Percentiles rank a stretch among this genome's conserved stretches.
Conservation (phyloP, 2,888 invertebrate genomes). For the Pandemis heparana region DNA sequence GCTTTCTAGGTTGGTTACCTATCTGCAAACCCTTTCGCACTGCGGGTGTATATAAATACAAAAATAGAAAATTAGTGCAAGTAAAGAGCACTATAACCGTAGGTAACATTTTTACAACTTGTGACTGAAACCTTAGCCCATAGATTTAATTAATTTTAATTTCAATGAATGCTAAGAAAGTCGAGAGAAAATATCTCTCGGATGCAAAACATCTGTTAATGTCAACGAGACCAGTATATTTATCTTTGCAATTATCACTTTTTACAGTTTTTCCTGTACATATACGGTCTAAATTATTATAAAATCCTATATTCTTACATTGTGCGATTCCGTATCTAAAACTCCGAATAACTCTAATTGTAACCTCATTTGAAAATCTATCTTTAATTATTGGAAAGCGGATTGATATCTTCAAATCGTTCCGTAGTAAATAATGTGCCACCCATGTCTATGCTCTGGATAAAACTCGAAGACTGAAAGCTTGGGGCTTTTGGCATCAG, state of each 20-base stretch:
- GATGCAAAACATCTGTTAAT: neutral
- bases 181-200: neutral
- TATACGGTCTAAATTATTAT: neutral
- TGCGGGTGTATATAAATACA: too few relatives aligned
- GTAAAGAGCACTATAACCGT: too few relatives aligned
- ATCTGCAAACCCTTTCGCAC: too few relatives aligned
- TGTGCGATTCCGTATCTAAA: constrained; percentile 21
- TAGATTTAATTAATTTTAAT: neutral
- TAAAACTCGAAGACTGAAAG: neutral
- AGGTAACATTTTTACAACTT: neutral
- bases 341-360: constrained; percentile 14
- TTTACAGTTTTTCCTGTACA: neutral
- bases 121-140: neutral
- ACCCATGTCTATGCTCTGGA: constrained; percentile 20
- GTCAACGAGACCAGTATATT: neutral
- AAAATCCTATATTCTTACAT: neutral
- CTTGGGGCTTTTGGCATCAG: neutral
- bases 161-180: neutral
- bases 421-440: constrained; percentile 34
- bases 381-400: constrained; percentile 43
- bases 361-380: constrained; percentile 43
- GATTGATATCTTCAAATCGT: constrained; percentile 36
- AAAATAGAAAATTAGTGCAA: too few relatives aligned
- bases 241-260: neutral
- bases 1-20: too few relatives aligned